Base-by-base conservation (phyloP, 2,888 invertebrate genomes). In the Harmothoe impar region DNA sequence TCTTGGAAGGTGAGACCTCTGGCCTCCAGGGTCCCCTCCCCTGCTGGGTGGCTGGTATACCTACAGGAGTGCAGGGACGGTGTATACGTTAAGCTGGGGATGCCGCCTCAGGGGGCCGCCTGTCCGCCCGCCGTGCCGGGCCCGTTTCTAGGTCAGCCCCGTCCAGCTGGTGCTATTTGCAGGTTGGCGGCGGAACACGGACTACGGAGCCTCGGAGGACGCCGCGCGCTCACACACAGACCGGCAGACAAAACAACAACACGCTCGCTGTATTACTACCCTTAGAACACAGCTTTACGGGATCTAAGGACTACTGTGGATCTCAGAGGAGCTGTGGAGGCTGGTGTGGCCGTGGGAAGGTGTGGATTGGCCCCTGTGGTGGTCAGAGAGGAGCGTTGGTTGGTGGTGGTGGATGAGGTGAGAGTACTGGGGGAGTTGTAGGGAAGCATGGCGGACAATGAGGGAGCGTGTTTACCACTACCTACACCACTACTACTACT, bases 81-180 rank as follows among this genome's bases (percentile, higher is more conserved):
- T 7, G 43, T 43, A 43, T 43, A 43, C 5, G 43, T 43, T 3
- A 43, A 10, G 43, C 43, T 10, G 43, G 3, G 10, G 43, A 43
- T n/a, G 43, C 35, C 23, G 33, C 86, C 86, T 86, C 5, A 54
- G 86, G 54, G 54, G 54, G 86, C 86, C 86, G 86, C 86, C 86
- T 29, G 51, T 43, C 52, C 51, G 33, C 84, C 33, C n/a, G 31
- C 77, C 77, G 43, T 43, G 43, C 43, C 56, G 54, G 54, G 54
- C 1, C 86, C 54, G 17, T 54, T 86, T 86, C 86, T 86, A 86
- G 86, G 86, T 86, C 86, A 86, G 25, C 3, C 25, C 52, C 52
- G 86, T 3, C 86, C 86, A 86, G 86, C 86, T 86, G 86, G 86
- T 86, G 56, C 54, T 25, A 54, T 86, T 86, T 86, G 52, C 54